phyloP scores from a whole-genome alignment of 2,888 invertebrate species.

The Camptogramma bilineatum region DNA sequence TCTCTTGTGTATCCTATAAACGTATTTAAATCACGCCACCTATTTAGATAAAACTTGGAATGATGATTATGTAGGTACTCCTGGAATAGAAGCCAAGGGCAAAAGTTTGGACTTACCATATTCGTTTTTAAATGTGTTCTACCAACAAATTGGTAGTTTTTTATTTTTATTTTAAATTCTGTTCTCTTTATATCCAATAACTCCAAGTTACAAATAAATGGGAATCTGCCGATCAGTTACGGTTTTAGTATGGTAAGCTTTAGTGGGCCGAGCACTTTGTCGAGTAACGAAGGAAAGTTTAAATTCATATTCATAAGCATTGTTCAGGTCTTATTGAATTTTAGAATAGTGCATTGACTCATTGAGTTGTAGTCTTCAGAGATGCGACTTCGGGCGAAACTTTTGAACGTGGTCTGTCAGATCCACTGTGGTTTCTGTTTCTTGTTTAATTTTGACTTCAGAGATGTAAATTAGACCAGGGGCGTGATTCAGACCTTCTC shows the following conservation, averaged over 20 bases:
- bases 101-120: too few species aligned
- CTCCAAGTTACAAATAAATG: neutral
- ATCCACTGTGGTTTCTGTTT: neutral
- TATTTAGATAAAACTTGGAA: too few species aligned
- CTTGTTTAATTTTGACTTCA: neutral
- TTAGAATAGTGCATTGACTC: conserved; percentile 20
- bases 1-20: too few species aligned
- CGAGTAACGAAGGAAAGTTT: conserved; percentile 25
- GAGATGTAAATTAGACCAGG: too few species aligned
- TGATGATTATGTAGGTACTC: too few species aligned
- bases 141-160: too few species aligned
- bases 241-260: neutral
- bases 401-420: neutral
- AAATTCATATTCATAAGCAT: conserved; percentile 27
- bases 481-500: too few species aligned
- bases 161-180: too few species aligned
- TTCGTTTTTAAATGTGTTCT: too few species aligned
- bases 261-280: neutral
- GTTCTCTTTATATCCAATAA: too few species aligned
- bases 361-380: conserved; percentile 1
- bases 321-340: conserved; percentile 15
- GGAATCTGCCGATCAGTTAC: neutral
- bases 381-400: neutral
- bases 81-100: too few species aligned
- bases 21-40: too few species aligned